Evolutionary conservation across 1,140 invertebrate species (phyloP).

Genomic region (Cydia amplana): DNA sequence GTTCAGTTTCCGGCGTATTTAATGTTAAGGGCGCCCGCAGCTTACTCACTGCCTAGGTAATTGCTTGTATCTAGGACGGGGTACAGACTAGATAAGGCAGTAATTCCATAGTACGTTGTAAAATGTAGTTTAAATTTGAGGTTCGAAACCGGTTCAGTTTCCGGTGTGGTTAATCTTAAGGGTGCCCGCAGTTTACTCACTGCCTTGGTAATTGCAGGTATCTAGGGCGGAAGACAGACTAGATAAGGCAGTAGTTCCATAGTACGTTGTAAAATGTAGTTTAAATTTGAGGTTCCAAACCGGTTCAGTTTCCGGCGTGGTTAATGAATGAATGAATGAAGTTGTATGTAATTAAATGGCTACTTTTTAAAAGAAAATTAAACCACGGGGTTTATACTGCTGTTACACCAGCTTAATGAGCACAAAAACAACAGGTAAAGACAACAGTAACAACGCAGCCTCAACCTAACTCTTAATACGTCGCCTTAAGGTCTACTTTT

Average conservation of each 20-base stretch:
- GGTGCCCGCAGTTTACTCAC: too few relatives aligned
- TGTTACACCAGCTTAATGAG: not conserved
- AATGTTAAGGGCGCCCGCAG: not conserved
- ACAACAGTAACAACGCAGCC: not conserved
- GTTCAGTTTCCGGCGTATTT: not conserved
- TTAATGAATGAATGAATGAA: too few relatives aligned
- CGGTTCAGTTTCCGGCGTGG: too few relatives aligned
- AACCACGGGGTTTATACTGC: not conserved
- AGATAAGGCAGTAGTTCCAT: too few relatives aligned
- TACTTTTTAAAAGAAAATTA: not conserved
- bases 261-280: too few relatives aligned
- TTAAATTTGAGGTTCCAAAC: too few relatives aligned
- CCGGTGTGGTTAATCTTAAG: too few relatives aligned
- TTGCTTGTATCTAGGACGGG: not conserved
- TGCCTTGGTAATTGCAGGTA: too few relatives aligned
- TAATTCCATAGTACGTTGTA: too few relatives aligned
- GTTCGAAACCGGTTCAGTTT: too few relatives aligned
- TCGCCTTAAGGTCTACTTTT: not conserved
- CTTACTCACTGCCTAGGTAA: not conserved
- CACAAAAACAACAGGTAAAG: not conserved
- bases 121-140: too few relatives aligned
- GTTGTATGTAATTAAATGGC: not conserved
- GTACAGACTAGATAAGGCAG: not conserved
- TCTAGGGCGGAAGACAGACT: too few relatives aligned
- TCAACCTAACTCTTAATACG: not conserved